Conservation (phyloP, 2,797 vertebrate genomes). For the Nyctibius grandis region DNA sequence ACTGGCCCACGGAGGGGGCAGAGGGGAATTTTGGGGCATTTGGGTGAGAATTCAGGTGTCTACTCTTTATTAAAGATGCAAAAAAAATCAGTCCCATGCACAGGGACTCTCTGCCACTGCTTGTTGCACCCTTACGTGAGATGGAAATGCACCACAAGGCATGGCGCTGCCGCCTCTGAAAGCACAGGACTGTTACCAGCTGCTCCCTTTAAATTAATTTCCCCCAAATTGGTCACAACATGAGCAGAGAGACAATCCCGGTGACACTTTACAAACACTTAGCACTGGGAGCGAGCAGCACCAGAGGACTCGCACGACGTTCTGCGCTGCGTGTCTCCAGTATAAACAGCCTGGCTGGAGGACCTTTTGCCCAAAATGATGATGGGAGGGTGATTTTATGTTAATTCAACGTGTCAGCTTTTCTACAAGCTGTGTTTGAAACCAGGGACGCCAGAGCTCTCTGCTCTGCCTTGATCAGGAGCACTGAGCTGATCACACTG, state of each 20-base stretch:
- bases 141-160: neutral
- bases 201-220: constrained; percentile 51
- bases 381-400: constrained; percentile 35
- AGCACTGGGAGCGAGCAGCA: neutral
- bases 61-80: neutral
- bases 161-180: neutral
- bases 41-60: neutral
- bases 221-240: constrained; percentile 2
- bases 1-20: neutral
- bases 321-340: neutral
- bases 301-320: neutral
- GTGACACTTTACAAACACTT: constrained; percentile 44
- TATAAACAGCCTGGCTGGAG: constrained; percentile 53
- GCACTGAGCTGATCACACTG: neutral
- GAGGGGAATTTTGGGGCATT: neutral
- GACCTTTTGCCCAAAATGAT: constrained; percentile 31
- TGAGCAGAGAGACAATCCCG: neutral
- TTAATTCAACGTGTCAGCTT: constrained; percentile 68
- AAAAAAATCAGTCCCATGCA: neutral
- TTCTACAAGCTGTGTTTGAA: constrained; percentile 47
- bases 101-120: neutral
- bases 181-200: constrained; percentile 31
- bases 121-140: neutral
- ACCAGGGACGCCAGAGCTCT: neutral
- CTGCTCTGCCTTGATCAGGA: neutral